Conservation (phyloP, 1,140 invertebrate genomes). For the Bombus terrestris region DNA sequence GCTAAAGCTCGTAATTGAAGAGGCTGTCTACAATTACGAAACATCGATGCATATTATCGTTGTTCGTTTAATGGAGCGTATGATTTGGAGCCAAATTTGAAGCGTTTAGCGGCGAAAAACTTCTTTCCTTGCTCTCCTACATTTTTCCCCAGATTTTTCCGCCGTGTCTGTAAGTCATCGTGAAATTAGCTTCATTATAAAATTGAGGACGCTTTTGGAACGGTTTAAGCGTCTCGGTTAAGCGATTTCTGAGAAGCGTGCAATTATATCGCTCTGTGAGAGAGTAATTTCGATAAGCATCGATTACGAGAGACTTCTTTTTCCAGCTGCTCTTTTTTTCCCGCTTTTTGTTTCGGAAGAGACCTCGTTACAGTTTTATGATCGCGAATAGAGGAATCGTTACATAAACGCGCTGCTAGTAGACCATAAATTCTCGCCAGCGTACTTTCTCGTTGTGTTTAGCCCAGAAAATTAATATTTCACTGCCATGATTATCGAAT, state of each 20-base stretch:
- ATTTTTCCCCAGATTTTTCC: neutral
- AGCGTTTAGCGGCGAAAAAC: neutral
- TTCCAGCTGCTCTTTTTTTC: no score
- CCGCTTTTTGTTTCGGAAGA: neutral
- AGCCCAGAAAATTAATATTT: slow-evolving; percentile 26
- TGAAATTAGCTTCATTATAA: neutral
- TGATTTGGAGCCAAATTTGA: neutral
- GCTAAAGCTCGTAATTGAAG: no score
- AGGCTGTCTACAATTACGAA: neutral
- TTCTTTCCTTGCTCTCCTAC: no score
- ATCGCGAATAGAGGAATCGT: neutral
- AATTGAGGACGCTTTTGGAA: neutral
- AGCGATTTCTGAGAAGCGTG: neutral
- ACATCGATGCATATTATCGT: neutral
- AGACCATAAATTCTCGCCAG: slow-evolving; percentile 6
- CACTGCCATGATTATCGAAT: slow-evolving; percentile 27
- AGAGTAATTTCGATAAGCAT: slow-evolving; percentile 9
- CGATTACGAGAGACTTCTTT: slow-evolving; percentile 5
- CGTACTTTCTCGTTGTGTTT: slow-evolving; percentile 4
- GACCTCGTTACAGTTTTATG: neutral
- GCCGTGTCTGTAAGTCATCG: neutral
- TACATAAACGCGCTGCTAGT: neutral
- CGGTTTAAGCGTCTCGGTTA: neutral
- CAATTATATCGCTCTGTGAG: neutral
- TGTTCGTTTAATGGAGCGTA: neutral